Conservation (phyloP, 2,113 vertebrate genomes). For the Neolamprologus longior region DNA sequence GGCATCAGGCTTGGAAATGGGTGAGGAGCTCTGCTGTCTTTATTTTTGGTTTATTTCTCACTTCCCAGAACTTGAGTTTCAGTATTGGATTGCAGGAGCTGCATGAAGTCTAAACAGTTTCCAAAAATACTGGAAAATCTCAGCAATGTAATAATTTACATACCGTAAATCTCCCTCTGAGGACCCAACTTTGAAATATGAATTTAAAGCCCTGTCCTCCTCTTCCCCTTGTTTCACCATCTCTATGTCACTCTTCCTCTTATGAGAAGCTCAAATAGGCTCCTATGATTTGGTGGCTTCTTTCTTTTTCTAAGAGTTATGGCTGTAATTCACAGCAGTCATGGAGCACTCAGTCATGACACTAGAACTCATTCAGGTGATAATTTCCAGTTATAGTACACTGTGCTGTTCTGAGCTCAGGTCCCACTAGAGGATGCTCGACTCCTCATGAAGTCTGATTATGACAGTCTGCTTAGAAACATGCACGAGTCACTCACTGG, state of each 20-base stretch:
- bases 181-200: not conserved
- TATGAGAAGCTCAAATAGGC: not conserved
- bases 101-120: not conserved
- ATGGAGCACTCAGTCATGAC: not conserved
- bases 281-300: not conserved
- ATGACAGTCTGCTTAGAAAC: not conserved
- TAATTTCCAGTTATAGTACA: not conserved
- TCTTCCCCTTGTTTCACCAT: not conserved
- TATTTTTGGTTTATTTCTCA: not conserved
- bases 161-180: not conserved
- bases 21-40: conserved; percentile 51
- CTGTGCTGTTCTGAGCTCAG: not conserved
- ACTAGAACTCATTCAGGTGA: not conserved
- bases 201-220: not conserved
- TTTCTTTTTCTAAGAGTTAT: not conserved
- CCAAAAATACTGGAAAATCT: not conserved
- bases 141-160: not conserved
- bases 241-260: not conserved
- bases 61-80: not conserved
- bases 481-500: rapidly evolving
- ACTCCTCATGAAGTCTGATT: not conserved
- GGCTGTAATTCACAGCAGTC: not conserved
- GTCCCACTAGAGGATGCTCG: not conserved
- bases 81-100: not conserved
- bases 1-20: conserved; percentile 89